Evolutionary conservation across 2,797 vertebrate species (phyloP).

Genomic region (Diglossa cyanea): DNA sequence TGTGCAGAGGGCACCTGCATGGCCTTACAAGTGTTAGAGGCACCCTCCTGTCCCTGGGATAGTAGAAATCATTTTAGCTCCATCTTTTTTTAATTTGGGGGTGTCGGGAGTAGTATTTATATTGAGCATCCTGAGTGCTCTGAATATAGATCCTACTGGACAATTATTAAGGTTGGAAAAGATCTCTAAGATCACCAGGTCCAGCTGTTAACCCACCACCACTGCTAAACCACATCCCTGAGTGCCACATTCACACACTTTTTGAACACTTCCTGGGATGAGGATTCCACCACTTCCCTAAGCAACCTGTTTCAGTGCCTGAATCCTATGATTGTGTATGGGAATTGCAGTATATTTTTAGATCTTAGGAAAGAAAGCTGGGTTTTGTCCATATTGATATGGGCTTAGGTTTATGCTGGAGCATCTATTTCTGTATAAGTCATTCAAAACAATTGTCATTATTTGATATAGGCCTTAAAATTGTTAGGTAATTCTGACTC

Average conservation of each 20-base stretch:
- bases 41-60: not conserved
- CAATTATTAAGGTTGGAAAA: not conserved
- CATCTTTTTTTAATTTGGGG: not conserved
- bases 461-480: not conserved
- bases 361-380: not conserved
- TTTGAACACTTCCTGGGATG: not conserved
- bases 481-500: not conserved
- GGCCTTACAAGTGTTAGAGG: not conserved
- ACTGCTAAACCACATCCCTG: not conserved
- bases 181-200: not conserved
- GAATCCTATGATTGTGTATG: not conserved
- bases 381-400: not conserved
- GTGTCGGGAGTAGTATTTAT: fast-evolving
- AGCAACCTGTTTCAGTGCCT: not conserved
- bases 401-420: not conserved
- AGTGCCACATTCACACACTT: not conserved
- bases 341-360: not conserved
- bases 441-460: not conserved
- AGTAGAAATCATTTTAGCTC: not conserved
- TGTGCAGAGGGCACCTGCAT: not conserved
- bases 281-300: not conserved
- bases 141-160: not conserved
- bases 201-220: not conserved
- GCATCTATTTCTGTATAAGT: not conserved
- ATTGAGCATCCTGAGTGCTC: not conserved